Evolutionary conservation across 2,888 invertebrate genomes (phyloP).

Genomic region (Strigamia transsilvanica): DNA sequence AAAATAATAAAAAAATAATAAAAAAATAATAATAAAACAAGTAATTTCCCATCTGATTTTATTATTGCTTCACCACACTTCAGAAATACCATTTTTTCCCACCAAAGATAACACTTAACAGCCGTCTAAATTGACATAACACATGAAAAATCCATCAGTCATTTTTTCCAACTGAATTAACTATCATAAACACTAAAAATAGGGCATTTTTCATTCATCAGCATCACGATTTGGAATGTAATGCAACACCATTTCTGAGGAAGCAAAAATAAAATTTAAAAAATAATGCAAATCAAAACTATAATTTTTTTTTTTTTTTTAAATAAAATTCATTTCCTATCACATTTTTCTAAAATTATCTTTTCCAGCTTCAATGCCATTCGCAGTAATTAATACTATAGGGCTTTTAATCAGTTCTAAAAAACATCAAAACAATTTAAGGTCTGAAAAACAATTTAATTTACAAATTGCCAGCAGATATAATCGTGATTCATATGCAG

Average conservation of each 20-base stretch:
- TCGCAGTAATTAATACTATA: constrained; percentile 1
- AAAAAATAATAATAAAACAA: background rate
- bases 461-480: background rate
- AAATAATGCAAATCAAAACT: background rate
- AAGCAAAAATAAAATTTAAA: background rate
- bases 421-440: background rate
- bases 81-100: background rate
- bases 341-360: background rate
- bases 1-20: no score
- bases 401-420: background rate
- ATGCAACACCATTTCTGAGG: constrained; percentile 35
- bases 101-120: background rate
- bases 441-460: background rate
- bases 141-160: background rate
- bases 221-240: constrained; percentile 20
- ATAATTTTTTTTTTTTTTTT: background rate
- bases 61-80: background rate
- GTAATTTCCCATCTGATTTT: background rate
- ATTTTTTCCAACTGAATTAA: background rate
- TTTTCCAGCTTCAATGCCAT: background rate
- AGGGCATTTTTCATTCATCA: constrained; percentile 36
- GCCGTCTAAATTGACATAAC: background rate
- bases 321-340: constrained; percentile 7
- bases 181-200: constrained; percentile 7
- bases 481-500: background rate